Base-by-base conservation (phyloP, 1,140 invertebrate species). In the Tetragnatha versicolor region DNA sequence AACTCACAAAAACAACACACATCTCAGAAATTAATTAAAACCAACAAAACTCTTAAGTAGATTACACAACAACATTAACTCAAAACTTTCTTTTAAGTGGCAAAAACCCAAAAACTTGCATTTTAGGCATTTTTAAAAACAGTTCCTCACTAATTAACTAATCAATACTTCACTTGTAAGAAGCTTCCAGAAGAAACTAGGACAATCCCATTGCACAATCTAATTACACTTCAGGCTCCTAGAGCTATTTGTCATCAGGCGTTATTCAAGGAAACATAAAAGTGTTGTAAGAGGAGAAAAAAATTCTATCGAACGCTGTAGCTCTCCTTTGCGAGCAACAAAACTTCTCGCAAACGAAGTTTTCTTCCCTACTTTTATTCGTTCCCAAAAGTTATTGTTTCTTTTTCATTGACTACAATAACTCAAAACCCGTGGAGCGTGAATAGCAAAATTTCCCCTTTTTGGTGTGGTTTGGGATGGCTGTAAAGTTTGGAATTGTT, bases 391-490 rank as follows among this genome's bases (percentile, higher is more conserved):
- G 61, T 77, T 77, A 77, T 77, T 77, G 73, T 77, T 77, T 77
- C 73, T 77, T 77, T 77, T 77, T 77, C 73, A 77, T 77, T 77
- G 58, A 66, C 73, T 65, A 77, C 73, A 65, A 77, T 77, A 77
- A 77, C 73, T 77, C 73, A 77, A 65, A 77, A 65, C 20, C 73
- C 55, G 31, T 66, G 42, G 42, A 35, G 60, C 73, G 73, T 65
- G 73, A 77, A 77, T 77, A 53, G 73, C 45, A 53, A 77, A 77
- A 53, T 65, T 77, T 77, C 66, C 61, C 37, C 33, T 47, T 77
- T 66, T 77, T 60, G 27, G 31, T 65, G 45, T 77, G 42, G n/a
- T 77, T 77, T 77, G 33, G 49, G 45, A 51, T 77, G 45, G 29
- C 25, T 35, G 31, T 33, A 77, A 70, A 77, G 60, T 77, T 77